These are phyloP conservation scores for Hippoglossus stenolepis DNA, from an alignment of 2,113 vertebrate species.

Conservation along the genomic window DNA sequence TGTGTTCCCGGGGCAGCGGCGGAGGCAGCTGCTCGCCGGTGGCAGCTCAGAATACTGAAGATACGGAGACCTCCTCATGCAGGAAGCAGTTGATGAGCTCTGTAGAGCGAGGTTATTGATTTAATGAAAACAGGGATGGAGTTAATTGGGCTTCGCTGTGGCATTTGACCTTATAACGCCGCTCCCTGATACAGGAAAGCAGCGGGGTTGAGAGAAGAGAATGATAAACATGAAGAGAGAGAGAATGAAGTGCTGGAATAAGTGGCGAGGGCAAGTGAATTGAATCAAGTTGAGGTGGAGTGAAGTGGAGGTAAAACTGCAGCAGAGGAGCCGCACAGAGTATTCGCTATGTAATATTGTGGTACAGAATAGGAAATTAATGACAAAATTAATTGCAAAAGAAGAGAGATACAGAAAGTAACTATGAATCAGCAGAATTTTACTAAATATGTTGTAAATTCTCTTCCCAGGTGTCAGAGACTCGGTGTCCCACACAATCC, in stretches of 20 bases:
- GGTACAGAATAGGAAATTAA: background rate
- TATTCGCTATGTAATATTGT: background rate
- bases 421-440: background rate
- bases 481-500: conserved; percentile 90
- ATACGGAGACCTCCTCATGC: conserved; percentile 6
- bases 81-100: conserved; percentile 52
- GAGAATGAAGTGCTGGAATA: conserved; percentile 9
- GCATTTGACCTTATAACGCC: conserved; percentile 45
- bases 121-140: conserved; percentile 47
- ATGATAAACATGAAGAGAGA: background rate
- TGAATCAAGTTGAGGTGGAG: conserved; percentile 2
- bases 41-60: conserved; percentile 24
- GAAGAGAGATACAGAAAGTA: background rate
- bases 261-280: background rate
- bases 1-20: conserved; percentile 11
- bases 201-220: conserved; percentile 9
- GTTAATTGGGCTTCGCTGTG: conserved; percentile 60
- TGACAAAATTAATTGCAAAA: too few relatives aligned
- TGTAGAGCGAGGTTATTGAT: conserved; percentile 54
- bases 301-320: conserved; percentile 11
- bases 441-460: conserved; percentile 1
- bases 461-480: conserved; percentile 89
- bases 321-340: background rate
- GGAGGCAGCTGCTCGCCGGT: conserved; percentile 7
- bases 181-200: conserved; percentile 15